These are phyloP conservation scores for Parelbella ahira DNA, from an alignment of 2,888 invertebrate genomes.

Conservation along the genomic window DNA sequence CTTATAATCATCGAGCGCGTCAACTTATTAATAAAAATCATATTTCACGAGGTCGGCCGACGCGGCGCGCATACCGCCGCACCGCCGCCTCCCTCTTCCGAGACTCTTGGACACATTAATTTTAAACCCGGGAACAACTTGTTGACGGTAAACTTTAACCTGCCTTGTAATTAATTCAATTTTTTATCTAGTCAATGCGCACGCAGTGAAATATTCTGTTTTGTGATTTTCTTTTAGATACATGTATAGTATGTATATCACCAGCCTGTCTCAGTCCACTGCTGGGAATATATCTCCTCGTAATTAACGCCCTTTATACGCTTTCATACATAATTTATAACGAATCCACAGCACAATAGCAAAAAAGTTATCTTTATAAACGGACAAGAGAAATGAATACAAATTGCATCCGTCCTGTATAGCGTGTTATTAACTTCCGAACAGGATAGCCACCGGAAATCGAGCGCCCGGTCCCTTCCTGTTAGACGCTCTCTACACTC, in stretches of 20 bases:
- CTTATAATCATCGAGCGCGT: conserved; percentile 80
- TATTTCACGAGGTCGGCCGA: conserved; percentile 66
- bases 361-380: no score
- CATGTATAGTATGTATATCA: no score
- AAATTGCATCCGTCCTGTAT: conserved; percentile 22
- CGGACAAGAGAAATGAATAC: conserved; percentile 17
- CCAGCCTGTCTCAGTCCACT: no score
- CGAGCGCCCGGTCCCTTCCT: conserved; percentile 40
- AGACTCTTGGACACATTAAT: conserved; percentile 43
- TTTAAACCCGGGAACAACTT: conserved; percentile 44
- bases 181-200: no score
- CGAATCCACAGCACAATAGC: no score
- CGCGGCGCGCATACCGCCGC: conserved; percentile 59
- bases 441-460: conserved; percentile 54
- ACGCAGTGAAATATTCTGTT: no score
- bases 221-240: no score
- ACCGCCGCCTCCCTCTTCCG: conserved; percentile 26
- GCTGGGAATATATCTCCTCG: no score
- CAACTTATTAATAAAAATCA: conserved; percentile 82
- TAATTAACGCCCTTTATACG: no score
- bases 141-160: conserved; percentile 30
- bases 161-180: no score
- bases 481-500: conserved; percentile 15
- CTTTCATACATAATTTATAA: no score
- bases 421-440: conserved; percentile 63